Evolutionary conservation across 2,113 vertebrate genomes (phyloP).

Genomic region (Cervus canadensis): DNA sequence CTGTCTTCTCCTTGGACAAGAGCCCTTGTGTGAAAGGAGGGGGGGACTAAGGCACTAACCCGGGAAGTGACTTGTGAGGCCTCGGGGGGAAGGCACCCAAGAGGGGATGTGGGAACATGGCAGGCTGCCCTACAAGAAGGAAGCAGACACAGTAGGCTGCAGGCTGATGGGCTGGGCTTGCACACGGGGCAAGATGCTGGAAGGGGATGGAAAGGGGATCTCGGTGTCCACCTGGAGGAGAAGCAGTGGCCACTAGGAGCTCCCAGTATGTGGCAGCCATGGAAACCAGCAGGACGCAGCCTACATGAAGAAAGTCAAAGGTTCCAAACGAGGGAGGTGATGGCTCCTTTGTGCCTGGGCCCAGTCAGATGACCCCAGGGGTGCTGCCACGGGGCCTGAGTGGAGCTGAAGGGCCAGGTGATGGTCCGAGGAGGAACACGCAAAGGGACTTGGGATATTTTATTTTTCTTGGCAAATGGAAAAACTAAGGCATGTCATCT

Average conservation of each 20-base stretch:
- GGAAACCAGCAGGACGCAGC: not conserved
- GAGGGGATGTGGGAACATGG: rapidly evolving
- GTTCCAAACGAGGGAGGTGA: rapidly evolving
- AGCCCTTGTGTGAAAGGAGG: not conserved
- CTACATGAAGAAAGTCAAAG: not conserved
- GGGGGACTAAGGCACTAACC: not conserved
- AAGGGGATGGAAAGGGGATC: rapidly evolving
- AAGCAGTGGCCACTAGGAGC: not conserved
- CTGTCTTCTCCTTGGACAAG: not conserved
- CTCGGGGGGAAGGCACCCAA: rapidly evolving
- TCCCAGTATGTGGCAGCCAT: not conserved
- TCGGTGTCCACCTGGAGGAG: not conserved
- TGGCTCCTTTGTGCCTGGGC: rapidly evolving
- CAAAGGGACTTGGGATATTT: not conserved
- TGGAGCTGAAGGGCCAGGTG: rapidly evolving
- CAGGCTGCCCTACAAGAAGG: no score
- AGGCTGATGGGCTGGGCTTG: rapidly evolving
- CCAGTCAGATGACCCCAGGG: rapidly evolving
- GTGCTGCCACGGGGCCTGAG: rapidly evolving
- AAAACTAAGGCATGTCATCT: not conserved
- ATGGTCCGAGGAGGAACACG: rapidly evolving
- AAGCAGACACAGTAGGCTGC: rapidly evolving
- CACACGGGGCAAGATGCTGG: rapidly evolving
- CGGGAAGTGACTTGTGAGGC: rapidly evolving
- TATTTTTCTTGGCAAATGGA: not conserved